phyloP scores from a whole-genome alignment of 2,113 vertebrate species.

The Chlamydotis undulata region DNA sequence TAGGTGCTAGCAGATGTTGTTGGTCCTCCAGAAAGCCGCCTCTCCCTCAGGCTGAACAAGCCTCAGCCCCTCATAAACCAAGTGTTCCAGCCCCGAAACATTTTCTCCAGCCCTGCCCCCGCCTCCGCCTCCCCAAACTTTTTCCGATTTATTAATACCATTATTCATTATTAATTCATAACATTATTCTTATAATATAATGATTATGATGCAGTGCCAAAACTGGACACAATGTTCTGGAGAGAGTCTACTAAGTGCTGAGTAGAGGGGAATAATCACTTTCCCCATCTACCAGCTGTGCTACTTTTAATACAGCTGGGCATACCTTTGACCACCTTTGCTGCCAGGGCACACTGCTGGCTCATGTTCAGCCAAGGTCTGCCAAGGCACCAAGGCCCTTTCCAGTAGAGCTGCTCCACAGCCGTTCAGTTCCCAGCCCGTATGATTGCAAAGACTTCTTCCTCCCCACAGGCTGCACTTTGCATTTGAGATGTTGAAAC shows the following conservation, averaged over 20 bases:
- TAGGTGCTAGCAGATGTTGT: background rate
- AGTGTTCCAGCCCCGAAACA: background rate
- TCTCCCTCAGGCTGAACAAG: background rate
- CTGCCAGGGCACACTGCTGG: rapidly evolving
- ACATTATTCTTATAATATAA: background rate
- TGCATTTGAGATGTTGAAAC: background rate
- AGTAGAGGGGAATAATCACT: background rate
- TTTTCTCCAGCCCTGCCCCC: background rate
- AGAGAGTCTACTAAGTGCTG: background rate
- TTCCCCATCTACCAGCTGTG: background rate
- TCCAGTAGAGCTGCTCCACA: background rate
- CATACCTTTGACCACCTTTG: background rate
- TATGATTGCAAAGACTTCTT: background rate
- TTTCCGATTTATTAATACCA: background rate
- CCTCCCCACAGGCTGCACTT: background rate
- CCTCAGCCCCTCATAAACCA: background rate
- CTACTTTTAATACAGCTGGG: background rate
- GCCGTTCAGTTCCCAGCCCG: background rate
- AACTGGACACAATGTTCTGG: background rate
- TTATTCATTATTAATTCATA: background rate
- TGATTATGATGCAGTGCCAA: background rate
- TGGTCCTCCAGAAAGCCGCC: background rate
- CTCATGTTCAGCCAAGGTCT: background rate
- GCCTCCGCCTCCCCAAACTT: background rate
- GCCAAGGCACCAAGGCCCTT: background rate